Conservation (phyloP, 2,888 invertebrate genomes). For the Drosophila tanythrix region DNA sequence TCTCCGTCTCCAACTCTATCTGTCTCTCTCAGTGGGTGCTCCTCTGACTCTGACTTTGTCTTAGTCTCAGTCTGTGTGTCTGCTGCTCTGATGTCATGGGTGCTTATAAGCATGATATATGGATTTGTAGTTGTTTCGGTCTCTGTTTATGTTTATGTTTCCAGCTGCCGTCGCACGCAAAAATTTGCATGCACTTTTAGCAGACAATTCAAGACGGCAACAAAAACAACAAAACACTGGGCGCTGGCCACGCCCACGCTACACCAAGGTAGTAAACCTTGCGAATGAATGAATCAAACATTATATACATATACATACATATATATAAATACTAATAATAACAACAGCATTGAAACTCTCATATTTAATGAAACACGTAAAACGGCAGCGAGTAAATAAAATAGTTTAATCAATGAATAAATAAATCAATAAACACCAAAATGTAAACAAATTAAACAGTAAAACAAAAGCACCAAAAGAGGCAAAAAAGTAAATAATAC, state of each 20-base stretch:
- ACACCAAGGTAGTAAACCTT: conserved; percentile 47
- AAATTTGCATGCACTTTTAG: conserved; percentile 66
- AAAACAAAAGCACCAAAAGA: conserved; percentile 45
- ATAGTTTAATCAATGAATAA: conserved; percentile 72
- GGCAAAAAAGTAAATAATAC: conserved; percentile 14
- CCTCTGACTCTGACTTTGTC: conserved; percentile 5
- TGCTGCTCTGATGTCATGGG: conserved; percentile 55
- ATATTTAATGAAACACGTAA: conserved; percentile 34
- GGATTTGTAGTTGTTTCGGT: conserved; percentile 16
- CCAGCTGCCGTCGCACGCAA: conserved; percentile 56
- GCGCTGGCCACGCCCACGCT: conserved; percentile 52
- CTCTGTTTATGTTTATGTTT: conserved; percentile 15
- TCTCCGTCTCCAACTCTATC: conserved; percentile 20
- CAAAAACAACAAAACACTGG: conserved; percentile 19
- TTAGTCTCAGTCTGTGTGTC: conserved; percentile 14
- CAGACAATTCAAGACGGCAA: conserved; percentile 23
- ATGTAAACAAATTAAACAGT: conserved; percentile 71
- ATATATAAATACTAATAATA: conserved; percentile 21
- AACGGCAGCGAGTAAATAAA: conserved; percentile 62
- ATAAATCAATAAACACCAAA: conserved; percentile 70
- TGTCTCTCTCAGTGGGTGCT: conserved; percentile 1
- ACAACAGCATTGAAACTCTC: conserved; percentile 30
- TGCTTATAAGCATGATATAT: conserved; percentile 65
- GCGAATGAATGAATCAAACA: conserved; percentile 52
- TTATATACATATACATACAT: conserved; percentile 25